Conservation (phyloP, 2,888 invertebrate genomes). For the Cerastoderma edule region DNA sequence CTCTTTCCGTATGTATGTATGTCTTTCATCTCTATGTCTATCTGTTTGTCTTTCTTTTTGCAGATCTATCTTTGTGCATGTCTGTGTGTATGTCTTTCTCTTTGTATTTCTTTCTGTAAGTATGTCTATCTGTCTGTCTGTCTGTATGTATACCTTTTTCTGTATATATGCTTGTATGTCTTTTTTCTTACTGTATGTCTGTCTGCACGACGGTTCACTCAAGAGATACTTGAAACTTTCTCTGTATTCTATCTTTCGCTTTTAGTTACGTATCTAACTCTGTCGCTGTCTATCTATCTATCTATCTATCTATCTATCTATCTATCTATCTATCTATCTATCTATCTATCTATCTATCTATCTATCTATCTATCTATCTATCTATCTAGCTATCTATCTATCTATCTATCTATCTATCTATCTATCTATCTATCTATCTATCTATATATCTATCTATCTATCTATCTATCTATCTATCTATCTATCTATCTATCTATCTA, state of each 20-base stretch:
- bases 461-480: background rate
- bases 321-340: background rate
- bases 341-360: conserved; percentile 4
- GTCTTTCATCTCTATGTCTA: background rate
- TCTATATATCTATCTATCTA: too few relatives aligned
- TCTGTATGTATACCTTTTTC: too few relatives aligned
- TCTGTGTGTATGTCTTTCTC: too few relatives aligned
- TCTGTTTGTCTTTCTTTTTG: conserved; percentile 4
- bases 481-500: conserved; percentile 8
- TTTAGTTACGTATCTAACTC: too few relatives aligned
- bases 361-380: background rate
- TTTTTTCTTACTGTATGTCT: too few relatives aligned
- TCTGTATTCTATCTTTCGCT: too few relatives aligned
- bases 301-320: background rate
- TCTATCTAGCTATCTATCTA: too few relatives aligned
- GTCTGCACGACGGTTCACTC: too few relatives aligned
- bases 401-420: background rate
- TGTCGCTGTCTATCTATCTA: background rate
- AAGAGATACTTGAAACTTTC: too few relatives aligned
- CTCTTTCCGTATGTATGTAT: background rate
- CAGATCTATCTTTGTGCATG: background rate
- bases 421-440: too few relatives aligned
- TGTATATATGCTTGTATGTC: background rate
- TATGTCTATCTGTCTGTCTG: too few relatives aligned
- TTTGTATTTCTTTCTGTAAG: too few relatives aligned